Evolutionary conservation across 2,888 invertebrate species (phyloP), one percentile per base, ranked within the genome.

Genomic region (Aspidapion aeneum): DNA sequence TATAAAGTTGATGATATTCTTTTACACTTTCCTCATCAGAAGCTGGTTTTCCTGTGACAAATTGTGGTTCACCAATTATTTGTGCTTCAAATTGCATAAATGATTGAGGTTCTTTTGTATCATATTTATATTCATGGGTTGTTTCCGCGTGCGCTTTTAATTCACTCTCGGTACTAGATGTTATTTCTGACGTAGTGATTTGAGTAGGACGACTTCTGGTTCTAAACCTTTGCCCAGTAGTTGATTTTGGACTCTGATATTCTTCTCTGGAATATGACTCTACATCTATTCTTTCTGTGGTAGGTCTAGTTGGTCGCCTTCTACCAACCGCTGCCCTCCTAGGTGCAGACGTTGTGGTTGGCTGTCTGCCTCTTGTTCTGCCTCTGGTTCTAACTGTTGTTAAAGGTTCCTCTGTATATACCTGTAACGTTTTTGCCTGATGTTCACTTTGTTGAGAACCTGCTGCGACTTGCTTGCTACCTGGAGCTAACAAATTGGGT

Each of bases 331-430:
- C 20, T 19, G 57, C 18, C 64, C 83, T 74, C n/a, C 79, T 75
- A 55, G 81, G 77, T 7, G 35, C 3, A 52, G 77, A 74, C 1
- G 75, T 68, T 3, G 78, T 73, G 61, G 78, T 77, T 18, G 76
- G 76, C 1, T 79, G 75, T 63, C 70, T 70, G 68, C 85, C 84
- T 67, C 86, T 81, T 51, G 81, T 72, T 49, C 85, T 82, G 22
- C 85, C 66, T 56, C 72, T 69, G 9, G 58, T 65, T 55, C 78
- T 73, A 12, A 77, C 66, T 19, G 78, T 69, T 21, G 79, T 73
- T 65, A 7, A 66, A 68, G 1, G 69, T 69, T 1, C 66, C 65
- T 58, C n/a, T 7, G 21, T n/a, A 12, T 54, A 7, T 52, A n/a
- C 7, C 3, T 5, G 7, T 5, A n/a, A 18, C 7, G 5, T 5